Evolutionary conservation across 2,797 vertebrate species (phyloP).

Genomic region (Leucoraja ocellata): DNA sequence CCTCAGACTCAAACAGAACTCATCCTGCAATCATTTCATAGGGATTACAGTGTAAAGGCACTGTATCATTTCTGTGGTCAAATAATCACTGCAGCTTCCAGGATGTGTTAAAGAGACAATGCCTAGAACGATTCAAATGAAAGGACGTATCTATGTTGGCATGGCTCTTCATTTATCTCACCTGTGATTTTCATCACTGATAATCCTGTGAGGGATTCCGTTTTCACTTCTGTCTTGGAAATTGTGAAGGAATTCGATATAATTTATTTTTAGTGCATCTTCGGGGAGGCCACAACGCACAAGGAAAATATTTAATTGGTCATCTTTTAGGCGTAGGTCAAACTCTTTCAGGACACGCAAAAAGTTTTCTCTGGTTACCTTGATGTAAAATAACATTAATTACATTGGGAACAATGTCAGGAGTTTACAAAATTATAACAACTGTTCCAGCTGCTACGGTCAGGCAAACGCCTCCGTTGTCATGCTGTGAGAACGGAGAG

Average conservation of each 20-base stretch:
- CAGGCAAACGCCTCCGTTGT: too few relatives aligned
- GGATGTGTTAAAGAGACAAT: background rate
- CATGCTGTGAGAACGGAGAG: too few relatives aligned
- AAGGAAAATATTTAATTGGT: slow-evolving; percentile 41
- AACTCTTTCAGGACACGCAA: slow-evolving; percentile 40
- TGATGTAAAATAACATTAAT: background rate
- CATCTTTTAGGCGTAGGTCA: slow-evolving; percentile 38
- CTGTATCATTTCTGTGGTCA: background rate
- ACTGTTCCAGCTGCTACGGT: too few relatives aligned
- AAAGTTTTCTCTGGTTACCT: slow-evolving; percentile 43
- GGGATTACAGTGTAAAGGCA: background rate
- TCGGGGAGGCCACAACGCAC: slow-evolving; percentile 43
- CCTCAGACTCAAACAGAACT: background rate
- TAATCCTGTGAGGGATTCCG: slow-evolving; percentile 9
- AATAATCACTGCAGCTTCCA: background rate
- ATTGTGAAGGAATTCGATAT: slow-evolving; percentile 41
- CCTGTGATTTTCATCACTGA: slow-evolving; percentile 36
- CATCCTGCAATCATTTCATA: slow-evolving; percentile 4
- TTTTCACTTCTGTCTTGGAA: slow-evolving; percentile 39
- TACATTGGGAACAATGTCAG: background rate
- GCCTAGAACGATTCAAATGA: background rate
- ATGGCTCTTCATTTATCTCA: background rate
- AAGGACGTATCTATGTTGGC: background rate
- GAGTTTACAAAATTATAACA: background rate
- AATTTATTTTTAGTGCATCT: slow-evolving; percentile 35